These are phyloP conservation scores for Gerris buenoi DNA, from an alignment of 1,140 invertebrate species.

Conservation along the genomic window DNA sequence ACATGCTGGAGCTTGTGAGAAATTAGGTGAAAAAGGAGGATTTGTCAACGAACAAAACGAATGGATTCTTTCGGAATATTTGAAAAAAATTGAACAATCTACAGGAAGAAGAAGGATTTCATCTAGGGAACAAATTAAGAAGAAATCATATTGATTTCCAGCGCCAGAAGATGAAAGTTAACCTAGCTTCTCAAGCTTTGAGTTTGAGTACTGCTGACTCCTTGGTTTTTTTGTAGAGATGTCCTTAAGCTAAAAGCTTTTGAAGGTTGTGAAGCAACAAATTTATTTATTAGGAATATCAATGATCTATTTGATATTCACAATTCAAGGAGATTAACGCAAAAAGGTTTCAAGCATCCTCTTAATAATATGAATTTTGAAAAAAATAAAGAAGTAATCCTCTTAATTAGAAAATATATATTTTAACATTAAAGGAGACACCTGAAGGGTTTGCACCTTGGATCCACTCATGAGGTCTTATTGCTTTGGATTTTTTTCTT, in stretches of 20 bases:
- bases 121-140: not conserved
- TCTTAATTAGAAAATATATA: not conserved
- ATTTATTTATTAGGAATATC: not conserved
- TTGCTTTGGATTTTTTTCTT: too few species aligned
- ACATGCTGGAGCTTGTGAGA: not conserved
- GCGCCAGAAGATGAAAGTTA: not conserved
- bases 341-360: not conserved
- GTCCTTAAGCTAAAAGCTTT: not conserved
- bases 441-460: too few species aligned
- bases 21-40: not conserved
- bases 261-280: not conserved
- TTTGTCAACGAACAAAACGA: not conserved
- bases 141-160: not conserved
- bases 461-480: too few species aligned
- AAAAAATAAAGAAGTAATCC: not conserved
- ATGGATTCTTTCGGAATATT: not conserved
- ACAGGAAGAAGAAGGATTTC: not conserved
- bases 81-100: not conserved
- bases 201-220: not conserved
- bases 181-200: not conserved
- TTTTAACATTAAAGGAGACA: not conserved
- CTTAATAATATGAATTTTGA: not conserved
- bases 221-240: not conserved
- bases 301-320: not conserved
- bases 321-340: not conserved